phyloP scores from a whole-genome alignment of 2,888 invertebrate genomes.

The Pollenia labialis region DNA sequence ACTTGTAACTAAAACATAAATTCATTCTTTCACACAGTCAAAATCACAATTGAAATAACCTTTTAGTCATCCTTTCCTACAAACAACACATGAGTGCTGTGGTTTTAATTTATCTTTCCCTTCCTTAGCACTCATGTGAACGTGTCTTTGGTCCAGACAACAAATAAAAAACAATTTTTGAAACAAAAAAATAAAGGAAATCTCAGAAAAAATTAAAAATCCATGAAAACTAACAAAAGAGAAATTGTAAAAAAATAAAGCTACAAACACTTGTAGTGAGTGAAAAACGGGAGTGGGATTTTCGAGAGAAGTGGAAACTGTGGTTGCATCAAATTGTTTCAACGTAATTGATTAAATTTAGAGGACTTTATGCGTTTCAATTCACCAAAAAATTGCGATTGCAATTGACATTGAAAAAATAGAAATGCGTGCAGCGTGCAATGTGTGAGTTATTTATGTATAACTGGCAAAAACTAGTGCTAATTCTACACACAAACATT shows the following conservation, averaged over 20 bases:
- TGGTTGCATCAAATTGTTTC: constrained; percentile 6
- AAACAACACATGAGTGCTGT: background rate
- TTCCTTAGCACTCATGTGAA: background rate
- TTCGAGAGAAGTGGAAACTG: constrained; percentile 3
- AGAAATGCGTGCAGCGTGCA: background rate
- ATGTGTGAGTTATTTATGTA: background rate
- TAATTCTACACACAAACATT: background rate
- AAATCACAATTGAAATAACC: background rate
- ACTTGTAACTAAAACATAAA: no score
- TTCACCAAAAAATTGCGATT: background rate
- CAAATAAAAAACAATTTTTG: constrained; percentile 19
- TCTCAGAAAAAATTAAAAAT: background rate
- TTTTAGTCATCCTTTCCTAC: background rate
- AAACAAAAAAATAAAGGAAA: background rate
- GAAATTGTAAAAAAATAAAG: constrained; percentile 9
- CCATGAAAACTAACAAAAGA: constrained; percentile 4
- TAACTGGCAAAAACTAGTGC: no score
- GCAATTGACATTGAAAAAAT: constrained; percentile 10
- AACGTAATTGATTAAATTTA: constrained; percentile 20
- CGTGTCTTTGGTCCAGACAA: constrained; percentile 7
- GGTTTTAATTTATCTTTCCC: background rate
- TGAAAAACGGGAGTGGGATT: constrained; percentile 12
- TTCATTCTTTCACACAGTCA: background rate
- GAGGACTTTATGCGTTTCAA: constrained; percentile 15
- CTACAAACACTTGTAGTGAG: constrained; percentile 1